Conservation (phyloP, 1,140 invertebrate species). For the Atta colombica region DNA sequence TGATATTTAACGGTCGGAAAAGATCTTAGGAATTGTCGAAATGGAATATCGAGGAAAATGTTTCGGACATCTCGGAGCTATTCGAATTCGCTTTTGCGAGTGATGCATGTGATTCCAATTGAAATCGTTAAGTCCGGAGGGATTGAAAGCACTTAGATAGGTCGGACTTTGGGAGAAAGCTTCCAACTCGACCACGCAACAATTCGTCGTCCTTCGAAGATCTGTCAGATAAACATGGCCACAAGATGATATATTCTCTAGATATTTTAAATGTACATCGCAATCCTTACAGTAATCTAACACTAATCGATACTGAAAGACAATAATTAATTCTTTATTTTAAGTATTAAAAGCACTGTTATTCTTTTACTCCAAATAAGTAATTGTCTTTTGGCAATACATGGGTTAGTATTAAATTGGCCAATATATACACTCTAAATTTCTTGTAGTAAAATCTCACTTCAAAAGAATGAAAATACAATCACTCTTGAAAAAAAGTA, state of each 20-base stretch:
- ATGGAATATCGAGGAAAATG: background rate
- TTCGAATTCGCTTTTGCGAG: conserved; percentile 20
- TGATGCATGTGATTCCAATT: conserved; percentile 54
- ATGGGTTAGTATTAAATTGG: too few species aligned
- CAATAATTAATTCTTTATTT: too few species aligned
- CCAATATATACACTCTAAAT: too few species aligned
- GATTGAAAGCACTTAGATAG: conserved; percentile 39
- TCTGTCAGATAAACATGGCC: background rate
- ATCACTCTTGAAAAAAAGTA: too few species aligned
- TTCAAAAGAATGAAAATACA: too few species aligned
- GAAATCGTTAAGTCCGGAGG: conserved; percentile 17
- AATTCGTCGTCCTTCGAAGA: background rate
- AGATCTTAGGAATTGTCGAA: background rate
- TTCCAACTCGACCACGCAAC: conserved; percentile 10
- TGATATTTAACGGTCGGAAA: background rate
- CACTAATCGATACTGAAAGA: too few species aligned
- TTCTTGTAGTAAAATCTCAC: too few species aligned
- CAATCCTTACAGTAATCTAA: too few species aligned
- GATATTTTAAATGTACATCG: background rate
- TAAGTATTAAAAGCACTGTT: too few species aligned
- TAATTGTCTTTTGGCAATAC: too few species aligned
- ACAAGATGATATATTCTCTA: background rate
- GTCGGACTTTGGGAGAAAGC: background rate
- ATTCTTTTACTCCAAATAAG: too few species aligned
- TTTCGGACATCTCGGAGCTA: background rate